A percentile compares a stretch with the other conserved stretches of the same genome.
Evolutionary conservation across 1,140 invertebrate genomes (phyloP).

Genomic region (Lepidurus arcticus): DNA sequence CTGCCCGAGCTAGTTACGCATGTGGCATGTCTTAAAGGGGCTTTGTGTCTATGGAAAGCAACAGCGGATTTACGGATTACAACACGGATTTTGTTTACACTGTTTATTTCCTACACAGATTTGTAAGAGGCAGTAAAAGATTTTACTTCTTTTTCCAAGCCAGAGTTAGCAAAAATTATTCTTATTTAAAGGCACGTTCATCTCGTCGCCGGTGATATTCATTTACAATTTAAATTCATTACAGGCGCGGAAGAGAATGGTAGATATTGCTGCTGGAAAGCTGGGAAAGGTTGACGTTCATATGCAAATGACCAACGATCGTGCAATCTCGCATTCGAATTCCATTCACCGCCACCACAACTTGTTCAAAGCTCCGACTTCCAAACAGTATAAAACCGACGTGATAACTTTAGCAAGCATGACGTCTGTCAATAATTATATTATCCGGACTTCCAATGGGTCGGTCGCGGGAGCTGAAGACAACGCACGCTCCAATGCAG

Average conservation of each 20-base stretch:
- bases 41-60: no score
- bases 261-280: background rate
- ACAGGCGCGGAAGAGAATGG: background rate
- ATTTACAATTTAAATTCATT: background rate
- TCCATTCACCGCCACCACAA: background rate
- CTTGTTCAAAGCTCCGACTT: background rate
- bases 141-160: no score
- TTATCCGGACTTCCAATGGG: background rate
- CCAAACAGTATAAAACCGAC: background rate
- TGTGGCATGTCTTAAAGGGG: no score
- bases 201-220: background rate
- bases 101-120: no score
- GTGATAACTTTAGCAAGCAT: background rate
- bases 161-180: no score
- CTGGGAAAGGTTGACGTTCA: background rate
- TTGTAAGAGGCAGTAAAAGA: no score
- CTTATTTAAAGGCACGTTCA: no score
- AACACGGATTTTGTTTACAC: no score
- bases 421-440: constrained; percentile 16
- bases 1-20: no score
- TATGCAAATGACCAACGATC: constrained; percentile 17
- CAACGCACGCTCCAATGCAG: background rate
- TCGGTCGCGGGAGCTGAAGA: background rate
- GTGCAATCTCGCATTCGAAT: background rate
- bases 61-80: no score